phyloP scores from a whole-genome alignment of 1,140 invertebrate species.

The Orchestia grillus region DNA sequence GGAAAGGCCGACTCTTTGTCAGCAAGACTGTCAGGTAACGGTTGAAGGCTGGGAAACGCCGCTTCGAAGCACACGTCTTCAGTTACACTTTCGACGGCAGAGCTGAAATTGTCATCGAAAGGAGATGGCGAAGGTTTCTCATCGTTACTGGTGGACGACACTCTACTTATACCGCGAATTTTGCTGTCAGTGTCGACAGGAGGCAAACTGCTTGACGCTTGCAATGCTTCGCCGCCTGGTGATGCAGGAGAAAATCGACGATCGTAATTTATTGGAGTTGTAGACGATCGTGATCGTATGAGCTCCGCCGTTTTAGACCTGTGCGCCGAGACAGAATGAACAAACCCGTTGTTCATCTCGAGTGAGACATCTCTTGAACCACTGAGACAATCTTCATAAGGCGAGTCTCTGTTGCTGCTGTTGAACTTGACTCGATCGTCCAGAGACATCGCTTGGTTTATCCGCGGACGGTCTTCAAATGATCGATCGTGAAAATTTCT shows the following conservation, averaged over 20 bases:
- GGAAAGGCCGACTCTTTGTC: neutral
- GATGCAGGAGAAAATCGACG: neutral
- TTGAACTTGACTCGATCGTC: neutral
- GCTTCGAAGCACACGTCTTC: slow-evolving; percentile 66
- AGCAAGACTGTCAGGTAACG: slow-evolving; percentile 7
- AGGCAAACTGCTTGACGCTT: neutral
- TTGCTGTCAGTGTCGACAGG: neutral
- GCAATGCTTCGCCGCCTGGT: neutral
- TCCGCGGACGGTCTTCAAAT: neutral
- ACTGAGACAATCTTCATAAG: slow-evolving; percentile 44
- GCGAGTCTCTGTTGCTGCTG: neutral
- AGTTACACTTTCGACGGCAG: slow-evolving; percentile 64
- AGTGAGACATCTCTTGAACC: slow-evolving; percentile 14
- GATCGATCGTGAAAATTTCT: neutral
- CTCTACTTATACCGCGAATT: neutral
- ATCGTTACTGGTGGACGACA: slow-evolving; percentile 58
- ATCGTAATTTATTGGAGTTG: slow-evolving; percentile 30
- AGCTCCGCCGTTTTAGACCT: neutral
- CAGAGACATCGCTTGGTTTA: neutral
- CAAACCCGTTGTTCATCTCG: slow-evolving; percentile 14
- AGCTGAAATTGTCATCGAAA: slow-evolving; percentile 67
- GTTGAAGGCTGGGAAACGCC: slow-evolving; percentile 64
- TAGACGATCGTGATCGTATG: neutral
- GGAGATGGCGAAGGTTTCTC: slow-evolving; percentile 67
- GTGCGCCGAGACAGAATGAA: neutral